phyloP scores from a whole-genome alignment of 2,797 vertebrate genomes.

The Tokudaia muenninki region DNA sequence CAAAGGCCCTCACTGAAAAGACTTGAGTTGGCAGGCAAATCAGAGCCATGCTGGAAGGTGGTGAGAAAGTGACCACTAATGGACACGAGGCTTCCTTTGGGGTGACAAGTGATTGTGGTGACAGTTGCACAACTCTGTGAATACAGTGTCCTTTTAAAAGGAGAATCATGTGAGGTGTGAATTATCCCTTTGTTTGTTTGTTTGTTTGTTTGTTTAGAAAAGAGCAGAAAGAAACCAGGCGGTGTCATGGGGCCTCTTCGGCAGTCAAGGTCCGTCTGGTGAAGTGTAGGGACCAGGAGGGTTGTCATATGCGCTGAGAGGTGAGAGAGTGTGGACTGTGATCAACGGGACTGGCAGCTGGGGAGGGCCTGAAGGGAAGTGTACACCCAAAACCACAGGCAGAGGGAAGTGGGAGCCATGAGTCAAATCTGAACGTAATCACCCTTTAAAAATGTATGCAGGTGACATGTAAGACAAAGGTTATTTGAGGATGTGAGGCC shows the following conservation, averaged over 20 bases:
- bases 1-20: not conserved
- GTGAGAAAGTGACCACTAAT: not conserved
- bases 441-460: not conserved
- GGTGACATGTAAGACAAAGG: not conserved
- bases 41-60: not conserved
- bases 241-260: too few relatives aligned
- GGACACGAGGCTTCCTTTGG: not conserved
- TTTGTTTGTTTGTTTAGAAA: not conserved
- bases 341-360: not conserved
- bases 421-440: not conserved
- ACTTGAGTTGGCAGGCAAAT: not conserved
- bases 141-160: not conserved
- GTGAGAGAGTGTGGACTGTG: not conserved
- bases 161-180: not conserved
- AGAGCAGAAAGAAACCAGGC: not conserved
- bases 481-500: not conserved
- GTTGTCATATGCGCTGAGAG: not conserved
- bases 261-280: not conserved
- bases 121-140: not conserved
- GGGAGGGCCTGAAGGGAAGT: not conserved
- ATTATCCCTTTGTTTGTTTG: not conserved
- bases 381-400: not conserved
- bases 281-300: too few relatives aligned
- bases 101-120: not conserved
- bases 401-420: not conserved